Percentiles rank a stretch among this genome's conserved stretches.
phyloP scores from a whole-genome alignment of 2,113 vertebrate species.

The Diphyllodes magnificus region DNA sequence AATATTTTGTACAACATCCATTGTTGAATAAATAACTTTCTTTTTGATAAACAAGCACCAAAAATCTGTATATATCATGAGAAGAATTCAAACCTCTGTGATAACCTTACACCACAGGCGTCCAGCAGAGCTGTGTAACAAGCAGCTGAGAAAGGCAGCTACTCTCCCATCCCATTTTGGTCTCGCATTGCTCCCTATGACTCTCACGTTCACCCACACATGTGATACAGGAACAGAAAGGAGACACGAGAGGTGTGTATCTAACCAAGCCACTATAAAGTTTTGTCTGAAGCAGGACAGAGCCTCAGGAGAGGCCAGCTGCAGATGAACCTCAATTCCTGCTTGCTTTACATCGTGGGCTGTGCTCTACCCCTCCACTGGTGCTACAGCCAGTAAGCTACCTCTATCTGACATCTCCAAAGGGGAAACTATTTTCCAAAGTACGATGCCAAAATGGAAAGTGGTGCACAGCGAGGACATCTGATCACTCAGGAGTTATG shows the following conservation, averaged over 20 bases:
- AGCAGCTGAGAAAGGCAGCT: neutral
- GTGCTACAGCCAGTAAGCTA: neutral
- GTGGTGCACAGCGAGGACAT: neutral
- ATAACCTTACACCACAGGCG: neutral
- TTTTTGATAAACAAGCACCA: conserved; percentile 20
- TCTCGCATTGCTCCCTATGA: neutral
- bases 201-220: neutral
- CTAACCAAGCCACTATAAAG: neutral
- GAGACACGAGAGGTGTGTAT: neutral
- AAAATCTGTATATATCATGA: neutral
- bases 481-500: neutral
- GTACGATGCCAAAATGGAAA: neutral
- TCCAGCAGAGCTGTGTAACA: neutral
- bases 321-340: neutral
- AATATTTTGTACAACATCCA: conserved; percentile 18
- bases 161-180: neutral
- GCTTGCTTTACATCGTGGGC: neutral
- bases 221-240: neutral
- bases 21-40: conserved; percentile 21
- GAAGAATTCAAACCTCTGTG: neutral
- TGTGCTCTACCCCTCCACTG: neutral
- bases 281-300: neutral
- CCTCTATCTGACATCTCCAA: neutral
- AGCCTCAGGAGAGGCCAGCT: neutral
- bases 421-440: neutral